Base-by-base conservation (phyloP, 2,113 vertebrate genomes). In the Notiomystis cincta region DNA sequence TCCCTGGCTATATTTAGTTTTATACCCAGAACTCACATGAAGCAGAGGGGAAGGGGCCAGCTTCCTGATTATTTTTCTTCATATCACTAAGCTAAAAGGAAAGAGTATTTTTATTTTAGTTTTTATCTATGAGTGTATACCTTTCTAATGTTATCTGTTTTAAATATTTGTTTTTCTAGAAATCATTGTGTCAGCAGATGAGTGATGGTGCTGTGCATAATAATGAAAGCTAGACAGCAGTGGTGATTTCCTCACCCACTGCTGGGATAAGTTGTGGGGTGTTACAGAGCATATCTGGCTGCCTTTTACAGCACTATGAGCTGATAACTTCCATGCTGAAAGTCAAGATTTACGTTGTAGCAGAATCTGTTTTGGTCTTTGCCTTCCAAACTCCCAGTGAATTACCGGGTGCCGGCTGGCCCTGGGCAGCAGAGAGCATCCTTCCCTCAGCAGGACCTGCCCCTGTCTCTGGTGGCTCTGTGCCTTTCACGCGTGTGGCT, bases 1-100 rank as follows among this genome's bases (percentile, higher is more conserved):
- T 83, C 60, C 33, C 47, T 35, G 17, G 11, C 42, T 93, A 45
- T 96, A 86, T 87, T 96, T 95, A 94, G 89, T 89, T 96, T 88
- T 93, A 76, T 83, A 75, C 40, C 57, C 72, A 71, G 76, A 92
- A 38, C 72, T 95, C 95, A 73, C 71, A 70, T 27, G 33, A 95
- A 71, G 60, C 30, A 40, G 38, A 61, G 65, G 70, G 22, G 40
- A 62, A 38, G 10, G 23, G 10, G 2, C 31, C 16, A 1, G 33
- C 35, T 92, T 96, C 66, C 79, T 48, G 37, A 33, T 89, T 57
- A 7, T 66, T 91, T 91, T 54, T 76, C 35, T 75, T 75, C 31
- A 77, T 65, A 45, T 65, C 25, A 30, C 21, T 47, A 45, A 40
- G 15, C 38, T 81, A 13, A 66, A 72, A 81, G 35, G 28, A 70